Conservation (phyloP, 1,140 invertebrate species). For the Chelonus insularis region DNA sequence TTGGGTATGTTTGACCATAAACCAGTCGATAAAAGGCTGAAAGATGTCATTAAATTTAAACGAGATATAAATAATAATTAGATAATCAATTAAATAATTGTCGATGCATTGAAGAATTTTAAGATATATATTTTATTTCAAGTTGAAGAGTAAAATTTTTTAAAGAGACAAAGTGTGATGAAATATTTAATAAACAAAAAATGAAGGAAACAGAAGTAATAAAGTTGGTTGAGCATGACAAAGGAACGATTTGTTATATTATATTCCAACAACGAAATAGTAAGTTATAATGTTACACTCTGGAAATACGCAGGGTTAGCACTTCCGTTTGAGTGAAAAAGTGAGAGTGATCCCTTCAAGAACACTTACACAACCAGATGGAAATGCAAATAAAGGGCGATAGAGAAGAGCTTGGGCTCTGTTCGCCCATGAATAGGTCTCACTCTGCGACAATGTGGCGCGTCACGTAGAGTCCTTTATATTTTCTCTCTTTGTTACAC, state of each 20-base stretch:
- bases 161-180: background rate
- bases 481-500: background rate
- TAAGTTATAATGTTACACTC: slow-evolving; percentile 4
- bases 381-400: slow-evolving; percentile 31
- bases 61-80: too few species aligned
- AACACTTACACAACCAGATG: slow-evolving; percentile 23
- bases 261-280: background rate
- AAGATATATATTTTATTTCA: too few species aligned
- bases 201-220: too few species aligned
- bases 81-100: too few species aligned
- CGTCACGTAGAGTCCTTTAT: slow-evolving; percentile 27
- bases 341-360: slow-evolving; percentile 7
- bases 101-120: too few species aligned
- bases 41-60: too few species aligned
- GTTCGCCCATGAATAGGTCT: slow-evolving; percentile 27
- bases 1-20: too few species aligned
- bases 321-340: slow-evolving; percentile 2
- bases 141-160: too few species aligned
- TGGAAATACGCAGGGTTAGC: slow-evolving; percentile 12
- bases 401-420: background rate
- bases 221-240: background rate
- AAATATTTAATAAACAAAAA: background rate
- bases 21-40: too few species aligned
- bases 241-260: background rate
- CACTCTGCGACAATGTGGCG: slow-evolving; percentile 34